These are phyloP conservation scores for Rhinophrynus dorsalis DNA, from an alignment of 2,797 vertebrate genomes.

Conservation along the genomic window DNA sequence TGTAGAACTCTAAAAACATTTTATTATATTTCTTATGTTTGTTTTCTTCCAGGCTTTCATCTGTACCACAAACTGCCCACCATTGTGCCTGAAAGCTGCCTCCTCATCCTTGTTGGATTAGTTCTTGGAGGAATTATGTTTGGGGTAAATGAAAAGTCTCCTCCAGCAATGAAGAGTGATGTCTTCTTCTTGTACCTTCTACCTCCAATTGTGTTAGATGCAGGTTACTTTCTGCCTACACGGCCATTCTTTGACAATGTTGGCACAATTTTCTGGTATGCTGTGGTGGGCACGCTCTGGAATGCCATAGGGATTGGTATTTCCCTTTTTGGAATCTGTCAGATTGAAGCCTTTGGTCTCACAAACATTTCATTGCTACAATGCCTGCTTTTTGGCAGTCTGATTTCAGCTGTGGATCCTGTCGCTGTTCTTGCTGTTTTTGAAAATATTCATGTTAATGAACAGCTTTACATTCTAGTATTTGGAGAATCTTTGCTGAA, in stretches of 20 bases:
- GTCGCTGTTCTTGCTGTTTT: conserved; percentile 92
- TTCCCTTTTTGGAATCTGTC: conserved; percentile 90
- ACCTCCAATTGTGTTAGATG: conserved; percentile 75
- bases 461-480: conserved; percentile 94
- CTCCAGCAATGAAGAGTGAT: conserved; percentile 84
- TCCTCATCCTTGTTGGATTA: conserved; percentile 89
- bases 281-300: conserved; percentile 92
- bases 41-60: conserved; percentile 81
- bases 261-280: conserved; percentile 94
- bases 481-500: conserved; percentile 94
- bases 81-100: conserved; percentile 92
- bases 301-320: conserved; percentile 91
- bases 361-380: conserved; percentile 91
- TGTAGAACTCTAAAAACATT: not conserved
- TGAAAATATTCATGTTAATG: conserved; percentile 91
- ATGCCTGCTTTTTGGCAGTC: conserved; percentile 88
- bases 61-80: conserved; percentile 90
- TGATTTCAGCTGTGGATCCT: conserved; percentile 94
- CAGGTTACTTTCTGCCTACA: conserved; percentile 93
- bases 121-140: conserved; percentile 93
- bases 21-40: not conserved
- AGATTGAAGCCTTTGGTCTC: conserved; percentile 85
- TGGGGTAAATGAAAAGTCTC: conserved; percentile 86
- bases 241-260: conserved; percentile 93
- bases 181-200: conserved; percentile 79